Evolutionary conservation across 2,113 vertebrate species (phyloP).

Genomic region (Alaudala cheleensis): DNA sequence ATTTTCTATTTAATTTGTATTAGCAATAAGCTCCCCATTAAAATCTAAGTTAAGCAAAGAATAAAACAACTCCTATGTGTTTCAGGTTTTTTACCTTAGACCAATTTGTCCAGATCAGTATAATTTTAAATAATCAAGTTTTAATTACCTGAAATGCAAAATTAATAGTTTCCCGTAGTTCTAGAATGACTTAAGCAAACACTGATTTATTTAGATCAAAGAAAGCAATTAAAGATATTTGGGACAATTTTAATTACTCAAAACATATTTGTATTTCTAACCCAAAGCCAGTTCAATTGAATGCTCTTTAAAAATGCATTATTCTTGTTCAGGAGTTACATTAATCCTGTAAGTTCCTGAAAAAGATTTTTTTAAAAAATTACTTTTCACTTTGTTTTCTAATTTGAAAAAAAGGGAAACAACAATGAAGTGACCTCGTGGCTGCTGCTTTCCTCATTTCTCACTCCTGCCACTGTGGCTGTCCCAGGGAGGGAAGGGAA

Average conservation of each 20-base stretch:
- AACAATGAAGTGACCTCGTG: background rate
- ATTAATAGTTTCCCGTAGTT: background rate
- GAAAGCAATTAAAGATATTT: background rate
- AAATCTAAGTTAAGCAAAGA: background rate
- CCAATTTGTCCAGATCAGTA: background rate
- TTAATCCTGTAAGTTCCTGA: background rate
- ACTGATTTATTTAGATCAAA: background rate
- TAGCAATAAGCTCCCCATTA: background rate
- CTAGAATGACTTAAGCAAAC: background rate
- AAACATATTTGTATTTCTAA: background rate
- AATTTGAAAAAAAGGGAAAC: background rate
- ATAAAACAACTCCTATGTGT: background rate
- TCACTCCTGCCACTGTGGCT: background rate
- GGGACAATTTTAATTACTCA: background rate
- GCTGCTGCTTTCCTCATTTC: background rate
- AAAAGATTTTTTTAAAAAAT: background rate
- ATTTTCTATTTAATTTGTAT: background rate
- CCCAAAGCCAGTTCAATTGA: background rate
- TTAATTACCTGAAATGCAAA: background rate
- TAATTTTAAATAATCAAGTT: background rate
- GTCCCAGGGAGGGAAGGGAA: background rate
- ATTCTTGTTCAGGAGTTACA: background rate
- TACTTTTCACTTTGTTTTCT: background rate
- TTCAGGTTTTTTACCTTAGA: background rate
- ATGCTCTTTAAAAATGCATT: background rate